These are phyloP conservation scores for Drosophila tropicalis DNA, from an alignment of 1,140 invertebrate species.

Conservation along the genomic window DNA sequence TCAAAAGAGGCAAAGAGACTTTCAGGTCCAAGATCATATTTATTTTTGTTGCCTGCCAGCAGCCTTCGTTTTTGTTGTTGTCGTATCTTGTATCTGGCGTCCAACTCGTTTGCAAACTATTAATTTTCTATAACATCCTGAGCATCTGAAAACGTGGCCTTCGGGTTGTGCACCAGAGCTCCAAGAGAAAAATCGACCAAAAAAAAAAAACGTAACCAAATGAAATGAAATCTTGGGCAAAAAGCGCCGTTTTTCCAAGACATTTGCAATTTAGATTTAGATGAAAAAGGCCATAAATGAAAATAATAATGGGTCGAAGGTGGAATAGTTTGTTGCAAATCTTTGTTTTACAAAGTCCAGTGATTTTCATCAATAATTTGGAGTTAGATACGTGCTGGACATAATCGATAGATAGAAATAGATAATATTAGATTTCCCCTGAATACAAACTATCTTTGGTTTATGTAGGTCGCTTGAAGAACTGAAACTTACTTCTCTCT, in stretches of 20 bases:
- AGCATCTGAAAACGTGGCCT: conserved; percentile 67
- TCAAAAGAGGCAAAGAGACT: conserved; percentile 14
- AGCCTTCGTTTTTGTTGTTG: conserved; percentile 30
- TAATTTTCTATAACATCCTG: conserved; percentile 78
- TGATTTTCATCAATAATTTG: background rate
- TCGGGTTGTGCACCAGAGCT: conserved; percentile 52
- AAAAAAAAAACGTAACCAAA: conserved; percentile 25
- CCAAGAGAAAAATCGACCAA: conserved; percentile 1
- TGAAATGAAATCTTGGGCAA: conserved; percentile 9
- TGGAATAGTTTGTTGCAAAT: background rate
- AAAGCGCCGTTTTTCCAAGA: conserved; percentile 20
- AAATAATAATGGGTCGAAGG: conserved; percentile 9
- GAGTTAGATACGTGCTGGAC: background rate
- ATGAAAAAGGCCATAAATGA: conserved; percentile 26
- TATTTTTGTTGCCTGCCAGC: conserved; percentile 41
- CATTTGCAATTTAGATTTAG: conserved; percentile 64
- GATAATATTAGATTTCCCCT: too few species aligned
- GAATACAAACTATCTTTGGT: too few species aligned
- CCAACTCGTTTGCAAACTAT: conserved; percentile 80
- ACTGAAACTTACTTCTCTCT: too few species aligned
- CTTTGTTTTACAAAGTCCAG: background rate
- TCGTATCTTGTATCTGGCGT: conserved; percentile 75
- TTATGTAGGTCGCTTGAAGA: too few species aligned
- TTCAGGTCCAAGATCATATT: conserved; percentile 16
- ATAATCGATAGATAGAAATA: too few species aligned